phyloP scores from a whole-genome alignment of 2,113 vertebrate genomes.

The Cariama cristata region DNA sequence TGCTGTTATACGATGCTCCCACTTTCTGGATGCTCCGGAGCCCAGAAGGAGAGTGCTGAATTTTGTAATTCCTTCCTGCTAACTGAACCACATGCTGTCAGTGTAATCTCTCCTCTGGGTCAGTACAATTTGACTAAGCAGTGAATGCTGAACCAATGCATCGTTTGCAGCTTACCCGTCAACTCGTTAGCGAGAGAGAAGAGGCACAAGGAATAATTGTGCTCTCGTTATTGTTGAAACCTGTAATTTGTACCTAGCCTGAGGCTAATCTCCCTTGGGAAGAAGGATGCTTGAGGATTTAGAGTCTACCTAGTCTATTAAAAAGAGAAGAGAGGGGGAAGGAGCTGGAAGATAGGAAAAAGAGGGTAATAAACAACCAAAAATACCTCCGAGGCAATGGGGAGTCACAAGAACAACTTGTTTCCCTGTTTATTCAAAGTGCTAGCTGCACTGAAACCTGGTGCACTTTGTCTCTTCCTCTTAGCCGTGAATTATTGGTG shows the following conservation, averaged over 20 bases:
- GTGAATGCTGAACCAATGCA: neutral
- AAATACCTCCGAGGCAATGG: neutral
- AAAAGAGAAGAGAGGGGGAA: neutral
- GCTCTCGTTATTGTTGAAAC: neutral
- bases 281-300: conserved; percentile 1
- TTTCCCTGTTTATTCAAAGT: neutral
- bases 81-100: accelerated
- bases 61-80: neutral
- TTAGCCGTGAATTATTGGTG: neutral
- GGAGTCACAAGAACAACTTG: neutral
- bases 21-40: accelerated
- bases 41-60: neutral
- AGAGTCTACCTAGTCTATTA: neutral
- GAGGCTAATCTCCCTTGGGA: neutral
- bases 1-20: accelerated
- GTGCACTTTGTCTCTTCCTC: neutral
- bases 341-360: neutral
- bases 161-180: neutral
- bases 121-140: neutral
- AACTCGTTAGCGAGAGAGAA: neutral
- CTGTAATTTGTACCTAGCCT: neutral
- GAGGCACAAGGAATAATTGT: neutral
- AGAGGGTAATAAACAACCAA: conserved; percentile 15
- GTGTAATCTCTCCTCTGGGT: neutral
- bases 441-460: neutral